Percentiles rank a stretch among this genome's conserved stretches.
phyloP scores from a whole-genome alignment of 2,113 vertebrate genomes.

The Danionella cerebrum region DNA sequence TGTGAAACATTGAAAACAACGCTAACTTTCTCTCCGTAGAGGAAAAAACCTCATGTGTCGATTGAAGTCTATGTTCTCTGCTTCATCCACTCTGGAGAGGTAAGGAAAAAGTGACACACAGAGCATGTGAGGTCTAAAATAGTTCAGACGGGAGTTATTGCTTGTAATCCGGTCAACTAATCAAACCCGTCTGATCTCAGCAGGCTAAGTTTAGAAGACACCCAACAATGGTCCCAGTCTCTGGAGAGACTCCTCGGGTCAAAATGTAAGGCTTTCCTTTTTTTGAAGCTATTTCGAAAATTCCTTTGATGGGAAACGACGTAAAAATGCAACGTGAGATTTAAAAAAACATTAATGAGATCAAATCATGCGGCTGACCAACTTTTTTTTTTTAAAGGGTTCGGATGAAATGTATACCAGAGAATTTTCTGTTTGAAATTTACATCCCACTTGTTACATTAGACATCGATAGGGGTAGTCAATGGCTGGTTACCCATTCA shows the following conservation, averaged over 20 bases:
- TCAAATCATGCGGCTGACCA: no score
- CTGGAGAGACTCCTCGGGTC: slow-evolving; percentile 67
- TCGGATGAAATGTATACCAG: no score
- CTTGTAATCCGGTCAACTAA: slow-evolving; percentile 31
- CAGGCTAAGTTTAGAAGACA: slow-evolving; percentile 71
- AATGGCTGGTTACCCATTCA: no score
- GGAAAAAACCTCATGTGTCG: slow-evolving; percentile 70
- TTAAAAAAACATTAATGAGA: no score
- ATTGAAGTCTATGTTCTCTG: slow-evolving; percentile 66
- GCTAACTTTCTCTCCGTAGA: slow-evolving; percentile 45
- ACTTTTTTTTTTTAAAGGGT: no score
- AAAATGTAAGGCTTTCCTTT: slow-evolving; percentile 62
- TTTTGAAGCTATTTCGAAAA: background rate
- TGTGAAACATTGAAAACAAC: slow-evolving; percentile 25
- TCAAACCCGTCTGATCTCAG: slow-evolving; percentile 43
- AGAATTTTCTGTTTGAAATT: no score
- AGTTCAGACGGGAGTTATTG: background rate
- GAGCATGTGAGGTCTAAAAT: background rate
- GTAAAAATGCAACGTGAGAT: no score
- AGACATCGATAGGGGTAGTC: no score
- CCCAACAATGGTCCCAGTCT: slow-evolving; percentile 71
- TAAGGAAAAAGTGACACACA: slow-evolving; percentile 39
- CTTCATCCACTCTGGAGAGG: slow-evolving; percentile 59
- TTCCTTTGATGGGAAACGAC: no score
- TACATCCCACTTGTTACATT: no score